Base-by-base conservation (phyloP, 2,888 invertebrate genomes). In the Leptinotarsa haldemani region DNA sequence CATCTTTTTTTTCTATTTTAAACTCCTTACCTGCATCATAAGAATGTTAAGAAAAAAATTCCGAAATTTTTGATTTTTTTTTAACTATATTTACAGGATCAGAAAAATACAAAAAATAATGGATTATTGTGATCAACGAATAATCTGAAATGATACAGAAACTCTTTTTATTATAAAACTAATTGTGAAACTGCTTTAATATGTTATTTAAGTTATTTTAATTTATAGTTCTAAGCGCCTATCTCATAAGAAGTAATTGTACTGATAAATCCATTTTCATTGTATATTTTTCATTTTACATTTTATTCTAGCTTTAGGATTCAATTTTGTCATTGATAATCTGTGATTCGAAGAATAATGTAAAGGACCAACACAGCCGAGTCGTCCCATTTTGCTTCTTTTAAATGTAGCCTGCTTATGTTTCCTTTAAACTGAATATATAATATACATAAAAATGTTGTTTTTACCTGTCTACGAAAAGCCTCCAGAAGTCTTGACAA, bases 261-360 rank as follows among this genome's bases (percentile, higher is more conserved):
- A 77, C 77, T 77, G 77, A 77, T 71, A 52, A 53, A 67, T 65
- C 18, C 65, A 74, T 74, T 48, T 65, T 69, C 70, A 65, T 68
- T 77, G 73, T 77, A 75, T 58, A 77, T 73, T 76, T 69, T 71
- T 68, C 63, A 65, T 70, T 71, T 67, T 74, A 69, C 69, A 63
- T 74, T 72, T 70, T 76, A 70, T 58, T 63, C 53, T 73, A 76
- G 53, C 73, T 71, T 74, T 72, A 73, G 70, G 64, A 69, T 70
- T 70, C 56, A 71, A 66, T 73, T 75, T 75, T 68, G 75, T 77
- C 69, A 77, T 77, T 77, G 74, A 77, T 75, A 77, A 76, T 74
- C 79, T 79, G 79, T 79, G 79, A 79, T 79, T 79, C 76, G 61
- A 71, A 70, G 63, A 75, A 64, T 74, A 70, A 40, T 78, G 67